Base-by-base conservation (phyloP, 2,797 vertebrate species). In the Takifugu rubripes region DNA sequence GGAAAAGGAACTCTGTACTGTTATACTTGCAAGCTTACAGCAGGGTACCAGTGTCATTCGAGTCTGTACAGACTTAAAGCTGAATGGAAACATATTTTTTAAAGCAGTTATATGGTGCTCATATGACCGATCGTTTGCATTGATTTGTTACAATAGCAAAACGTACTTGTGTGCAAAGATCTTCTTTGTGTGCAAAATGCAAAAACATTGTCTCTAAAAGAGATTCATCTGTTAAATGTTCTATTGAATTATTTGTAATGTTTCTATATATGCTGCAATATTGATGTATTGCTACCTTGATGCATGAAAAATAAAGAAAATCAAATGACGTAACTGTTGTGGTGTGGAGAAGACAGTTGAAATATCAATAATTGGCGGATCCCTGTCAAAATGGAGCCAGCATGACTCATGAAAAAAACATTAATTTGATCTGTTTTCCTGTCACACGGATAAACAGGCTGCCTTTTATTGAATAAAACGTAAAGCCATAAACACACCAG, bases 181-280 rank as follows among this genome's bases (percentile, higher is more conserved):
- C 77, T 89, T 85, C 90, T 88, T 90, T 88, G 89, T 88, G 84
- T 90, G 66, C 86, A 89, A 88, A 88, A 79, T 70, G 59, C 68
- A 69, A 73, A 70, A 75, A 83, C 49, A 56, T 83, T 90, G 89
- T 92, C 91, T 92, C 91, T 92, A 92, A 92, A 72, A 92, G 91
- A 92, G 91, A 92, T 88, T 82, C 81, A 84, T 83, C 60, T 79
- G 90, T 92, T 87, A 92, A 87, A 89, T 92, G 89, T 92, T 92
- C 89, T 88, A 92, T 91, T 91, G 91, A 91, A 90, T 91, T 74
- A 88, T 89, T 82, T 86, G 81, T 89, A 83, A 79, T 74, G 77
- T 84, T 79, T 87, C 71, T 84, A 83, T 73, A 79, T 70, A 82
- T 53, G 64, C 64, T 74, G 77, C 62, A 47, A 50, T 14, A 65